Evolutionary conservation across 37 sponge, comb jelly and placozoan genomes (phyloP), one percentile per base, ranked within the genome.

Genomic region (Cladorhizidae sp.): DNA sequence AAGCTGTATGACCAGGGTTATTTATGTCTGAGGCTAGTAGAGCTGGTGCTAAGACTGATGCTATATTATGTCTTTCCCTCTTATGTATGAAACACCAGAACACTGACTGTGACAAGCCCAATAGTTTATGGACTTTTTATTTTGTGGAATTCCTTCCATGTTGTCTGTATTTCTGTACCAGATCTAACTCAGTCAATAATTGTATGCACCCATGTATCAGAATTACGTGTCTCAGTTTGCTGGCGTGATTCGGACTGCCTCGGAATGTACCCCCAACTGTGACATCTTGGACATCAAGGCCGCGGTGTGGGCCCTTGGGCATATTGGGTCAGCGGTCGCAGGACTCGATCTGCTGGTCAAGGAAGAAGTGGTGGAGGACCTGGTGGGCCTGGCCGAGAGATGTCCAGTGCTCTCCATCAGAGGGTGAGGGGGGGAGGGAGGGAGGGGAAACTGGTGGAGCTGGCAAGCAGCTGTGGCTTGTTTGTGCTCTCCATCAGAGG

Each of bases 301-400:
- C 1, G 88, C 93, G 32, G 52, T 93, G 18, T 95, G 96, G 96
- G 96, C 96, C 42, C 74, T 95, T 75, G 94, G 85, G 11, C 94
- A 94, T 69, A 94, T 90, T 55, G 94, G 94, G 20, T 83, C 91
- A 1, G 80, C 94, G 0, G 39, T 40, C 18, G 65, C 67, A 28
- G 94, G 94, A 20, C 55, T 94, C 50, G 79, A 79, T 0, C 78
- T 94, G 40, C 69, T 94, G 26, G 57, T 84, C 62, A 74, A 74
- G 36, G 77, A 80, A 31, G 81, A 49, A 11, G 62, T 86, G 18
- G 51, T 94, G 0, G 59, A 58, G 26, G 68, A 83, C 42, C 43
- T 94, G 3, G 85, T 94, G 0, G 18, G 36, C 0, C 40, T 90
- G 64, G 91, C 91, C 58, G 91, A 90, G 72, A 33, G 21, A 3